A percentile compares a stretch with the other conserved stretches of the same genome.
Conservation (phyloP, 2,797 vertebrate species). For the Anas bahamensis region DNA sequence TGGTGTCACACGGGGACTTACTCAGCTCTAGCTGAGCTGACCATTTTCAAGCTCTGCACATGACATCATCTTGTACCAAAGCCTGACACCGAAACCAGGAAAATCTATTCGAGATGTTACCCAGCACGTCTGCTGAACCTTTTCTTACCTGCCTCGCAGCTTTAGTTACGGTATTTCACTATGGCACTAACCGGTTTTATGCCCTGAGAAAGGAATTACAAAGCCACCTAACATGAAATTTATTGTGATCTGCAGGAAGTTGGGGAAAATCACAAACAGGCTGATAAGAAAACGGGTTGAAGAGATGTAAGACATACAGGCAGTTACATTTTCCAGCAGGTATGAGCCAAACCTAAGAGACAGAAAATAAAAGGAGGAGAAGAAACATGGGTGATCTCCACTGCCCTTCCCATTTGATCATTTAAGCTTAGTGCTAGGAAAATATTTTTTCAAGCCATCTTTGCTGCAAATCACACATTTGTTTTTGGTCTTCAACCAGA, state of each 20-base stretch:
- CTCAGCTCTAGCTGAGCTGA: neutral
- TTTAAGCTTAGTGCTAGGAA: neutral
- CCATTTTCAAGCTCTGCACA: neutral
- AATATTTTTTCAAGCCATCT: neutral
- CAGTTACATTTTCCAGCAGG: neutral
- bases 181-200: neutral
- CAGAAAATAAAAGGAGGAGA: neutral
- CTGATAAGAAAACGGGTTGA: neutral
- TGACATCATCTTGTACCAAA: neutral
- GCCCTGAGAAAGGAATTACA: neutral
- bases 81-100: neutral
- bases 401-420: neutral
- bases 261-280: neutral
- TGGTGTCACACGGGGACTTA: neutral
- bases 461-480: neutral
- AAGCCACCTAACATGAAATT: neutral
- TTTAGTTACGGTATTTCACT: neutral
- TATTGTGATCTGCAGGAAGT: neutral
- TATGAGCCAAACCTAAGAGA: neutral
- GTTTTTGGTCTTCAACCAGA: neutral
- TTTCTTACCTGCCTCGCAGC: neutral
- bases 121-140: neutral
- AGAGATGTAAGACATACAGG: neutral
- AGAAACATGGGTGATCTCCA: neutral
- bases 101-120: neutral